Evolutionary conservation across 2,113 vertebrate species (phyloP).

Genomic region (Merops nubicus): DNA sequence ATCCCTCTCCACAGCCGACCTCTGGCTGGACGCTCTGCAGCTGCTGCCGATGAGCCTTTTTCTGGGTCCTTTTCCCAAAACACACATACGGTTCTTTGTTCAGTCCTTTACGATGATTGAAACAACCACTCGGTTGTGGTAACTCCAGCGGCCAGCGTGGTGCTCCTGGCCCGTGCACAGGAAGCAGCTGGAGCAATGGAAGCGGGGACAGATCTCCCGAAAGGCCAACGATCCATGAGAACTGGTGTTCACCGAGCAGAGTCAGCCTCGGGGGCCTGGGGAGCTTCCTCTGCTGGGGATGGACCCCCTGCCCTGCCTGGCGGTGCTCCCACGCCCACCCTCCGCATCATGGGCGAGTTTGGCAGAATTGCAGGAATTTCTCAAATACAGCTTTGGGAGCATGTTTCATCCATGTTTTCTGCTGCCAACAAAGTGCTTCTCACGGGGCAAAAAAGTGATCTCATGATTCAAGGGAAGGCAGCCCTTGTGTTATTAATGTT

Average conservation of each 20-base stretch:
- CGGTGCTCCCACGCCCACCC: background rate
- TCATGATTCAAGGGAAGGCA: background rate
- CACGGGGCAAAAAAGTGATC: background rate
- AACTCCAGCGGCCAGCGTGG: background rate
- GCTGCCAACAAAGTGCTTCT: background rate
- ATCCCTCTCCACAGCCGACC: background rate
- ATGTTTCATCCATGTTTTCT: accelerated
- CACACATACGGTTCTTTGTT: background rate
- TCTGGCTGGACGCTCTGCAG: background rate
- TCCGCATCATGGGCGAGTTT: accelerated
- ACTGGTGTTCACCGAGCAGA: background rate
- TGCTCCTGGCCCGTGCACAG: background rate
- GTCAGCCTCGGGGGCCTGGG: background rate
- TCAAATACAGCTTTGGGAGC: accelerated
- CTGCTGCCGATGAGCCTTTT: background rate
- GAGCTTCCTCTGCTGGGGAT: accelerated
- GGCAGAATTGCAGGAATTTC: background rate
- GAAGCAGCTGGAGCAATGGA: background rate
- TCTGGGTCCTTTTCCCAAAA: background rate
- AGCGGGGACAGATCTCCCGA: background rate
- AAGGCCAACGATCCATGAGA: background rate
- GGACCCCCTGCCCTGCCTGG: accelerated
- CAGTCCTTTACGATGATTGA: background rate
- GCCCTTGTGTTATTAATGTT: background rate
- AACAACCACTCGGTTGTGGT: background rate